Base-by-base conservation (phyloP, 2,888 invertebrate genomes). In the Temnothorax ravouxi region DNA sequence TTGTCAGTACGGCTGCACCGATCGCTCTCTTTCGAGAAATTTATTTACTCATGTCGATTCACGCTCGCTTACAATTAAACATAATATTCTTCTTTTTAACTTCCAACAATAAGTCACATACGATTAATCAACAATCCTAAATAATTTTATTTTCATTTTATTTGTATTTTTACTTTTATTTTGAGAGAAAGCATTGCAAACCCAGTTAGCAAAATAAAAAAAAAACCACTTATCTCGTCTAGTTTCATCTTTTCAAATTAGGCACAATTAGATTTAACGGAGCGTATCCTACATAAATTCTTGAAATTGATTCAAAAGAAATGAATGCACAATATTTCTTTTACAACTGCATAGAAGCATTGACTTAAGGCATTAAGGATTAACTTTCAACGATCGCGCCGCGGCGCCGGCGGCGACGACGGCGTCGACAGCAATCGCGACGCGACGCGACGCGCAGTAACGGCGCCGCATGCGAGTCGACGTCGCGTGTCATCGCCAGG, bases 341-440 rank as follows among this genome's bases (percentile, higher is more conserved):
- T 67, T 52, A n/a, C 34, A 71, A 18, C 15, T 34, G 47, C 44
- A 71, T 34, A 34, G 47, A 79, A 72, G 18, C 79, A 71, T 47
- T 71, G 79, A 79, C 59, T 80, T n/a, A 25, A 38, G 72, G 18
- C 72, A 72, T 80, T 72, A 72, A 80, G 56, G 72, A 80, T 72
- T 72, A 72, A 80, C 74, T 80, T 72, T 61, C 54, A 69, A 80
- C 72, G 72, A 80, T 80, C 54, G 79, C 38, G 72, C 15, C 59
- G 59, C 41, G 69, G 44, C 59, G 79, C 69, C 79, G 72, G 15
- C 41, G 59, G n/a, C 41, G 77, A 41, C 50, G 54, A 25, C 66
- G 76, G 64, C 71, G 29, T 47, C 74, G 61, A 34, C 21, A 25
- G 25, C 34, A 64, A 64, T 54, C 38, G 66, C 76, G 41, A 41